Evolutionary conservation across 2,888 invertebrate species (phyloP).

Genomic region (Syrphus vitripennis): DNA sequence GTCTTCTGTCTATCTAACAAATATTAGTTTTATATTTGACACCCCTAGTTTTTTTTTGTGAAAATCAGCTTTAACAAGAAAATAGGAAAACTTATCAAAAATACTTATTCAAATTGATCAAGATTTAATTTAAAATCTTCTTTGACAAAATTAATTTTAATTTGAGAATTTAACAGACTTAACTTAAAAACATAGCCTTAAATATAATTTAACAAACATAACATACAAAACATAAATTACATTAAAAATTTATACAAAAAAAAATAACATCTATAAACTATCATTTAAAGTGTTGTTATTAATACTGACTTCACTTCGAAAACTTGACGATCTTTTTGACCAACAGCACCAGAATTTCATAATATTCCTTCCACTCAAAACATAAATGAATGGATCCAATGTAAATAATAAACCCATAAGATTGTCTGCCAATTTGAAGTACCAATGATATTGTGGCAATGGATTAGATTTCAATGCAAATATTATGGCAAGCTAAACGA

Average conservation of each 20-base stretch:
- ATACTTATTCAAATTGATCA: too few species aligned
- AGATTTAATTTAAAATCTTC: too few species aligned
- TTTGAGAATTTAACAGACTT: too few species aligned
- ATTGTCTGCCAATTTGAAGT: slow-evolving; percentile 85
- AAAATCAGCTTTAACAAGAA: too few species aligned
- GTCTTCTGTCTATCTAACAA: too few species aligned
- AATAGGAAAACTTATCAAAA: too few species aligned
- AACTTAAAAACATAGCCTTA: background rate
- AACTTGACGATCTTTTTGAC: background rate
- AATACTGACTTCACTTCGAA: background rate
- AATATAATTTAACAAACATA: background rate
- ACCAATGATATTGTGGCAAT: slow-evolving; percentile 75
- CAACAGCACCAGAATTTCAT: background rate
- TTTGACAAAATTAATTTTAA: too few species aligned
- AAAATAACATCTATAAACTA: background rate
- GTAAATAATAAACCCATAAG: slow-evolving; percentile 91
- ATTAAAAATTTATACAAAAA: background rate
- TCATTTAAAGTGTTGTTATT: background rate
- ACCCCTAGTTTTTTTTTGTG: too few species aligned
- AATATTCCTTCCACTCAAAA: slow-evolving; percentile 84
- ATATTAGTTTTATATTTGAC: too few species aligned
- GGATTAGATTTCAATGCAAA: slow-evolving; percentile 81
- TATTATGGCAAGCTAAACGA: slow-evolving; percentile 85
- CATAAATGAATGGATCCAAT: slow-evolving; percentile 91
- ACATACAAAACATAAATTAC: too few species aligned